Conservation (phyloP, 2,113 vertebrate species). For the Lanius collurio region DNA sequence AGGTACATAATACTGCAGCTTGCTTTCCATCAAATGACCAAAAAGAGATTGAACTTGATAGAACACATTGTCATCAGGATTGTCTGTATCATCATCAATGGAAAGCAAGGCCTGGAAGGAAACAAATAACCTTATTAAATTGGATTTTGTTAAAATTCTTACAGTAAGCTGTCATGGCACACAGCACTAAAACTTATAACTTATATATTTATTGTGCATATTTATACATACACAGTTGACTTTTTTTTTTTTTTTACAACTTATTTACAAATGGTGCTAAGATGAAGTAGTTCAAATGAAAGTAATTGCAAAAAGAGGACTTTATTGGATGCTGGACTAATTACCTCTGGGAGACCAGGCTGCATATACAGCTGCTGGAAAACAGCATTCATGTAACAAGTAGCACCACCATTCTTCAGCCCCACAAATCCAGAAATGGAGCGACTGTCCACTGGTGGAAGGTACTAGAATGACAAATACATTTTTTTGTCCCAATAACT, state of each 20-base stretch:
- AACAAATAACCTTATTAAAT: not conserved
- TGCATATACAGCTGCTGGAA: conserved; percentile 99
- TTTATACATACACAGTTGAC: not conserved
- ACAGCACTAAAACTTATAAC: not conserved
- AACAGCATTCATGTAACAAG: conserved; percentile 98
- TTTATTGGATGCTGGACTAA: not conserved
- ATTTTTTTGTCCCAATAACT: not conserved
- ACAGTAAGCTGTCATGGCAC: not conserved
- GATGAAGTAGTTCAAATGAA: not conserved
- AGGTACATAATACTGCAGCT: conserved; percentile 97
- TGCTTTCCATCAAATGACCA: conserved; percentile 99
- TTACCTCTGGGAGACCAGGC: conserved; percentile 94
- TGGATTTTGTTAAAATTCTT: not conserved
- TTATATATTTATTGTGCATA: not conserved
- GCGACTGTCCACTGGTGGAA: conserved; percentile 95
- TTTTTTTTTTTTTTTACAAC: not conserved
- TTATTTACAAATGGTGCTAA: not conserved
- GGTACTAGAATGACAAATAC: conserved; percentile 76
- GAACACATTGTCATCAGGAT: conserved; percentile 96
- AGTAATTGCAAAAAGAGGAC: not conserved
- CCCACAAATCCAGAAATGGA: conserved; percentile 95
- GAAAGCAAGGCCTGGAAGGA: conserved; percentile 85
- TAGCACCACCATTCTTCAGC: conserved; percentile 95
- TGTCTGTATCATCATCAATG: conserved; percentile 95
- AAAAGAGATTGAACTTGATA: conserved; percentile 98